Percentiles rank a stretch among this genome's conserved stretches.
These are phyloP conservation scores for Hucho hucho DNA, from an alignment of 2,113 vertebrate genomes.

Conservation along the genomic window DNA sequence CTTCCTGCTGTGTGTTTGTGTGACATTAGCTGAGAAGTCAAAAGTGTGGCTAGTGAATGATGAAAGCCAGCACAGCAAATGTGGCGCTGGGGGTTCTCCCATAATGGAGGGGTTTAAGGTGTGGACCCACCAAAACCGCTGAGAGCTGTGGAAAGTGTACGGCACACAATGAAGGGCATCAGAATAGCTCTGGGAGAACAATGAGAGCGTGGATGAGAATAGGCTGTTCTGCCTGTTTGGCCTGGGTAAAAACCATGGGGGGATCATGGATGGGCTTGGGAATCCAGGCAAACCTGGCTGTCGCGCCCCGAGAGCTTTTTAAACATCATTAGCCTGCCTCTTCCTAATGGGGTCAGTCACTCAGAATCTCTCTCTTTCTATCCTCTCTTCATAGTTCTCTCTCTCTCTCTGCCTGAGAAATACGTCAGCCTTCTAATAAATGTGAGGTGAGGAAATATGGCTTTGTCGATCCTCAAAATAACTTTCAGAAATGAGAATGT, in stretches of 20 bases:
- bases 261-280: conserved; percentile 42
- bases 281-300: conserved; percentile 38
- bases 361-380: conserved; percentile 31
- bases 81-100: conserved; percentile 14
- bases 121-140: conserved; percentile 60
- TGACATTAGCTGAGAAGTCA: conserved; percentile 24
- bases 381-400: background rate
- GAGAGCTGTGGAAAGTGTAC: conserved; percentile 63
- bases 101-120: conserved; percentile 71
- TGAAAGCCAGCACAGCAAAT: conserved; percentile 72
- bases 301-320: conserved; percentile 49
- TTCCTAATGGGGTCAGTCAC: conserved; percentile 56
- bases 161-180: conserved; percentile 46
- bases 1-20: no score
- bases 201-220: conserved; percentile 45
- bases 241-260: conserved; percentile 35
- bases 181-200: conserved; percentile 53
- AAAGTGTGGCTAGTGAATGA: conserved; percentile 54
- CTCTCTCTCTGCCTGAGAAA: background rate
- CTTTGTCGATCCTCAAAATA: background rate
- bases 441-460: no score
- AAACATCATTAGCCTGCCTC: conserved; percentile 45
- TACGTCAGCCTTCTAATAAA: no score
- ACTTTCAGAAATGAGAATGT: background rate
- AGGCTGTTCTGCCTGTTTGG: conserved; percentile 46